Evolutionary conservation across 2,113 vertebrate species (phyloP).

Genomic region (Myiopsitta monachus): DNA sequence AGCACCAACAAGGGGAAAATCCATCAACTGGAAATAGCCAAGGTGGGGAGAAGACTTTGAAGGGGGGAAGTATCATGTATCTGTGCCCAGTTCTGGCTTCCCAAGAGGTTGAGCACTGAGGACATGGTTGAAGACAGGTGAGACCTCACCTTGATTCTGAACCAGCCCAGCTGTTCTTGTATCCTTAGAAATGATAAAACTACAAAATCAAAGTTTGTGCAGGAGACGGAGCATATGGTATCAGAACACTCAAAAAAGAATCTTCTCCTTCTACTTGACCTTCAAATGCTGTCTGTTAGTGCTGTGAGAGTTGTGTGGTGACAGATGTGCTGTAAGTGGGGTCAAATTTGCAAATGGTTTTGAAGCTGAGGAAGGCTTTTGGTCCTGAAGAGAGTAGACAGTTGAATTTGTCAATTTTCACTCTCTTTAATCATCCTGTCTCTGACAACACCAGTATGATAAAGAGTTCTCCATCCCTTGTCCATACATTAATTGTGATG

Average conservation of each 20-base stretch:
- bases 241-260: not conserved
- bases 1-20: not conserved
- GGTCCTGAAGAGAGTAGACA: not conserved
- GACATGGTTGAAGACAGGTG: not conserved
- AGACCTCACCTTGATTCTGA: not conserved
- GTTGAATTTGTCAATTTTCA: conserved; percentile 6
- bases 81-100: not conserved
- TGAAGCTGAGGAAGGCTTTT: not conserved
- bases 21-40: not conserved
- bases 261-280: not conserved
- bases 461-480: not conserved
- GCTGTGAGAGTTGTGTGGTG: not conserved
- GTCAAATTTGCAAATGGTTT: not conserved
- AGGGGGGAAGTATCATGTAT: not conserved
- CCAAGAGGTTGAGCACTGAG: not conserved
- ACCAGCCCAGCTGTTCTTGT: not conserved
- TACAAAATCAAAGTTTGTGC: not conserved
- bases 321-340: not conserved
- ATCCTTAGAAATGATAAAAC: not conserved
- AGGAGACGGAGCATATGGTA: not conserved
- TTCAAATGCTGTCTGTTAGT: not conserved
- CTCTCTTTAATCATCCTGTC: not conserved
- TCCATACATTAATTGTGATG: not conserved
- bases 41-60: not conserved
- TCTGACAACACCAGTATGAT: not conserved